phyloP scores from a whole-genome alignment of 2,888 invertebrate genomes.

The Exephanes ischioxanthus region DNA sequence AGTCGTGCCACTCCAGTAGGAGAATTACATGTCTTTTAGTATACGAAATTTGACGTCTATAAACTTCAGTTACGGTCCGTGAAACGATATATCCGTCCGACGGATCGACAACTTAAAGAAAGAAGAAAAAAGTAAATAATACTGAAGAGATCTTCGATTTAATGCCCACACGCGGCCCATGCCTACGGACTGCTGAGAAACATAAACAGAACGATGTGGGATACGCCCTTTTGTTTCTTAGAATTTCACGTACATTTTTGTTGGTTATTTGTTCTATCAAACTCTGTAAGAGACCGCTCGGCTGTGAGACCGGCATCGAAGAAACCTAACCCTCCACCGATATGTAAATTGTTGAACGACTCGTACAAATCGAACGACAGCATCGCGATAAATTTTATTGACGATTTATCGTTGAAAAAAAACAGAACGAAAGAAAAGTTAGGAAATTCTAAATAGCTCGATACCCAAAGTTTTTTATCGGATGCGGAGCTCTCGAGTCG shows the following conservation, averaged over 20 bases:
- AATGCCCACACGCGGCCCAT: not conserved
- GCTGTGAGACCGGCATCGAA: not conserved
- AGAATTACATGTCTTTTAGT: not conserved
- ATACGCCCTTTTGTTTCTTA: not conserved
- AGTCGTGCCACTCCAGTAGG: not conserved
- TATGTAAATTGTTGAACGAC: not conserved
- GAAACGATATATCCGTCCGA: not conserved
- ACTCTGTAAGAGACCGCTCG: too few relatives aligned
- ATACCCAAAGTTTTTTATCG: constrained; percentile 23
- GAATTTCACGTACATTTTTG: not conserved
- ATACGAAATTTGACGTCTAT: not conserved
- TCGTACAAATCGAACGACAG: not conserved
- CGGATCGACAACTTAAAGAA: not conserved
- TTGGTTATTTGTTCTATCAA: not conserved
- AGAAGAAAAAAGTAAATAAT: not conserved
- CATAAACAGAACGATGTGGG: not conserved
- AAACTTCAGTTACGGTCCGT: not conserved
- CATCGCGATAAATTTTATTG: constrained; percentile 27
- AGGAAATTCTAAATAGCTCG: constrained; percentile 22
- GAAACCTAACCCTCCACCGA: not conserved
- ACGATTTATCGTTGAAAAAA: constrained; percentile 8
- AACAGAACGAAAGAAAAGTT: constrained; percentile 4
- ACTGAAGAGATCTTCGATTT: not conserved
- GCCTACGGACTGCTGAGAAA: not conserved
- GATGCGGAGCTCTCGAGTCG: constrained; percentile 5